Percentiles rank a stretch among this genome's conserved stretches.
Conservation (phyloP, 2,797 vertebrate genomes). For the Labroides dimidiatus region DNA sequence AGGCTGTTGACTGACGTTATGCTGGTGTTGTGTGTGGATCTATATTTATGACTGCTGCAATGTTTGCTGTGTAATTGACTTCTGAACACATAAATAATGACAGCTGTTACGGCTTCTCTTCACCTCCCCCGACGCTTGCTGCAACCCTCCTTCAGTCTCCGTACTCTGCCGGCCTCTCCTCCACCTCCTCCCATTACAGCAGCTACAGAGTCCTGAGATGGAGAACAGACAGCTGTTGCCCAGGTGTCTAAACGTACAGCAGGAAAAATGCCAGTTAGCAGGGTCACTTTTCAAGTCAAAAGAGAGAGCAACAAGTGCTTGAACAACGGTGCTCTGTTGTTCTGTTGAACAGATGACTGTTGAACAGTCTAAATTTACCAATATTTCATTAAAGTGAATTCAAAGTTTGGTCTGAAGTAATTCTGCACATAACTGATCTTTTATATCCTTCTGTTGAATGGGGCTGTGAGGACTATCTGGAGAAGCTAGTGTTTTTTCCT, state of each 20-base stretch:
- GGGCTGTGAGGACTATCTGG: no score
- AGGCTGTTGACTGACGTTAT: constrained; percentile 27
- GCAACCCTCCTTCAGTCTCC: constrained; percentile 1
- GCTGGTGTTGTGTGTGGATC: constrained; percentile 42
- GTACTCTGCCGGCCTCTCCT: constrained; percentile 19
- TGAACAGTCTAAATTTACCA: no score
- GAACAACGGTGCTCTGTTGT: no score
- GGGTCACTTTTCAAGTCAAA: no score
- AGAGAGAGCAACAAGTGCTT: no score
- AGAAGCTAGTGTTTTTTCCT: no score
- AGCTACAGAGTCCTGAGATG: constrained; percentile 32
- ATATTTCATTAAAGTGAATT: no score
- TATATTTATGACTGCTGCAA: constrained; percentile 48
- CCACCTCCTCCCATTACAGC: constrained; percentile 3
- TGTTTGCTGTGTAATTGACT: constrained; percentile 60
- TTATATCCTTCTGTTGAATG: no score
- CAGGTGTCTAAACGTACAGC: constrained; percentile 30
- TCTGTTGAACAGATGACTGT: no score
- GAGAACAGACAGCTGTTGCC: constrained; percentile 22
- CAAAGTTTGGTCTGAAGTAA: no score
- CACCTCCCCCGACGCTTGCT: neutral
- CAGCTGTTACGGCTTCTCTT: constrained; percentile 5
- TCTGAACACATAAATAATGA: constrained; percentile 66
- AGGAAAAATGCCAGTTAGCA: no score
- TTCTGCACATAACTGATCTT: no score